Percentiles rank a stretch among this genome's conserved stretches.
Conservation (phyloP, 1,140 invertebrate genomes). For the Bombus soroeensis region DNA sequence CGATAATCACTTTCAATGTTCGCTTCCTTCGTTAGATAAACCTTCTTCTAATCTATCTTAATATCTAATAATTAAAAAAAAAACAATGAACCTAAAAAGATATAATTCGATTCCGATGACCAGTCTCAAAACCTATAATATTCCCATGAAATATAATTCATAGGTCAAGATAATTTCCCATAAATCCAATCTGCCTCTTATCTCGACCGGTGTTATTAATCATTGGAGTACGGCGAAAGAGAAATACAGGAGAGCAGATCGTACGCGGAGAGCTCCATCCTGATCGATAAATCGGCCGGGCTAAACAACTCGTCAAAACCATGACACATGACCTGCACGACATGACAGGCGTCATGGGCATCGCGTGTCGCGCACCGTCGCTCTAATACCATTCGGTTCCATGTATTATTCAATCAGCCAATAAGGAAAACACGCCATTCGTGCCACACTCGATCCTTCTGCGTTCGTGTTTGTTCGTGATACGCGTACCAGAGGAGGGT, state of each 20-base stretch:
- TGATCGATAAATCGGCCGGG: constrained; percentile 63
- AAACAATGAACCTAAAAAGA: neutral
- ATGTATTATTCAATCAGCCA: constrained; percentile 71
- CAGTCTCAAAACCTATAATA: neutral
- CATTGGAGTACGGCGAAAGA: neutral
- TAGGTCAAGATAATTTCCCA: constrained; percentile 19
- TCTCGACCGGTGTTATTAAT: constrained; percentile 57
- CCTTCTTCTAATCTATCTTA: neutral
- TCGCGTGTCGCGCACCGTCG: constrained; percentile 64
- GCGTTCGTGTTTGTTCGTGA: constrained; percentile 22
- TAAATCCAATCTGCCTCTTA: constrained; percentile 55
- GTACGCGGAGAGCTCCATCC: constrained; percentile 23
- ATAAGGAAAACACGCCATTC: constrained; percentile 69
- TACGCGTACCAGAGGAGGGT: constrained; percentile 22
- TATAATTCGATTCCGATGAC: neutral
- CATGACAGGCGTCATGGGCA: constrained; percentile 69
- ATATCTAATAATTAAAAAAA: neutral
- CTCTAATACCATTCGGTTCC: constrained; percentile 69
- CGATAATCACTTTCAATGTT: neutral
- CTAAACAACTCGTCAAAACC: constrained; percentile 72
- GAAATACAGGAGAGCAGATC: neutral
- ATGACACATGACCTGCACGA: constrained; percentile 66
- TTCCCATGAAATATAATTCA: constrained; percentile 13
- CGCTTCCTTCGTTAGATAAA: neutral
- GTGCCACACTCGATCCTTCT: constrained; percentile 21